These are phyloP conservation scores for Sinohyriopsis cumingii DNA, from an alignment of 2,888 invertebrate species.

Conservation along the genomic window DNA sequence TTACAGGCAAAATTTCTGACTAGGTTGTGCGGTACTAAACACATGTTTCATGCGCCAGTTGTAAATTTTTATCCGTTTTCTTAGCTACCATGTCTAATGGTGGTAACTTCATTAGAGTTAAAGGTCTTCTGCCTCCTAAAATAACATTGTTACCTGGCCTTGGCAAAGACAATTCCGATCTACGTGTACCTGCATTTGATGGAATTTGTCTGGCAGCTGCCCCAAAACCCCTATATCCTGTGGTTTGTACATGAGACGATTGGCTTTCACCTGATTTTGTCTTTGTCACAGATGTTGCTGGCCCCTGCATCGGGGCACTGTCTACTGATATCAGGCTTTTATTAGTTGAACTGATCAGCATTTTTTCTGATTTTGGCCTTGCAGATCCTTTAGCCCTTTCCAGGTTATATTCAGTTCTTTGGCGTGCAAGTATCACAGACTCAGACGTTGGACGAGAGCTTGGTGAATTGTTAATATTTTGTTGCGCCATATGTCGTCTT, in stretches of 20 bases:
- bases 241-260: slow-evolving; percentile 29
- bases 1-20: too few relatives aligned
- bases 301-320: slow-evolving; percentile 35
- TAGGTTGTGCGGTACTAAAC: slow-evolving; percentile 17
- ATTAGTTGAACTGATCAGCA: slow-evolving; percentile 19
- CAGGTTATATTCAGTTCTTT: slow-evolving; percentile 40
- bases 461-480: slow-evolving; percentile 9
- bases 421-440: slow-evolving; percentile 38
- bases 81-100: slow-evolving; percentile 38
- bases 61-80: slow-evolving; percentile 34
- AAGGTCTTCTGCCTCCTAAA: slow-evolving; percentile 23
- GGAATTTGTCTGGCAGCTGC: slow-evolving; percentile 12
- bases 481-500: slow-evolving; percentile 32
- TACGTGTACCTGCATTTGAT: slow-evolving; percentile 19
- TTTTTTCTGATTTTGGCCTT: slow-evolving; percentile 40
- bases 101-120: slow-evolving; percentile 49
- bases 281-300: slow-evolving; percentile 24
- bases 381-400: slow-evolving; percentile 27
- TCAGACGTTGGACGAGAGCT: slow-evolving; percentile 35
- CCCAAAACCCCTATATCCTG: slow-evolving; percentile 32
- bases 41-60: slow-evolving; percentile 34
- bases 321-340: slow-evolving; percentile 27
- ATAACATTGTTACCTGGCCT: slow-evolving; percentile 26
- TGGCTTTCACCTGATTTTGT: slow-evolving; percentile 28
- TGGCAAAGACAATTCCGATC: slow-evolving; percentile 29